Percentiles rank a stretch among this genome's conserved stretches.
Evolutionary conservation across 2,113 vertebrate species (phyloP).

Genomic region (Eclectus roratus): DNA sequence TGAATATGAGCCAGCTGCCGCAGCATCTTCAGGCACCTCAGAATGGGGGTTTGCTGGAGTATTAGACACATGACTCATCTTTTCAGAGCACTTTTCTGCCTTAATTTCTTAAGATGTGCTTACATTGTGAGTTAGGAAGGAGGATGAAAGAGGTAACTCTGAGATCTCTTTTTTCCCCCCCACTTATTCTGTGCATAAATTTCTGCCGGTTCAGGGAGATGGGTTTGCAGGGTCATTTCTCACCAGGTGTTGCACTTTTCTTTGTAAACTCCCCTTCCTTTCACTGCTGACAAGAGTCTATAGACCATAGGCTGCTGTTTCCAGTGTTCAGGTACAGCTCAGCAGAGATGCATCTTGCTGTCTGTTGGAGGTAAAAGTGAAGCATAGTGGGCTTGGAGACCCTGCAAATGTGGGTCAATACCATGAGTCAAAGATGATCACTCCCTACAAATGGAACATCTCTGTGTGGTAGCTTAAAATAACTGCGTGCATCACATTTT

Average conservation of each 20-base stretch:
- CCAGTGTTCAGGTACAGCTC: background rate
- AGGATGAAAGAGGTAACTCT: background rate
- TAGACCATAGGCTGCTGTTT: background rate
- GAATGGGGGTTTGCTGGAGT: background rate
- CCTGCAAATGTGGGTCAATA: background rate
- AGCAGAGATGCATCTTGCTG: background rate
- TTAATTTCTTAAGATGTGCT: background rate
- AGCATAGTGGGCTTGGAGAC: background rate
- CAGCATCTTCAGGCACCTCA: background rate
- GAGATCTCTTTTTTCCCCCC: background rate
- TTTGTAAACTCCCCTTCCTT: background rate
- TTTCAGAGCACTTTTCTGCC: background rate
- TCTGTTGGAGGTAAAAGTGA: background rate
- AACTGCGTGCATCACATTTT: fast-evolving
- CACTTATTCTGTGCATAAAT: background rate
- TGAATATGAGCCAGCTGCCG: background rate
- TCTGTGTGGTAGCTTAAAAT: background rate
- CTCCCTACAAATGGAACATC: background rate
- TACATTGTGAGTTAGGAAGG: background rate
- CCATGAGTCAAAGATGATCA: background rate
- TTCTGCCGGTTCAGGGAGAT: background rate
- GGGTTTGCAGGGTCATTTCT: background rate
- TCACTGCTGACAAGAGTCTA: background rate
- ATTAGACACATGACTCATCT: background rate
- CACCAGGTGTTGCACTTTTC: background rate